phyloP scores from a whole-genome alignment of 2,888 invertebrate genomes.

The Pseudoips prasinana region DNA sequence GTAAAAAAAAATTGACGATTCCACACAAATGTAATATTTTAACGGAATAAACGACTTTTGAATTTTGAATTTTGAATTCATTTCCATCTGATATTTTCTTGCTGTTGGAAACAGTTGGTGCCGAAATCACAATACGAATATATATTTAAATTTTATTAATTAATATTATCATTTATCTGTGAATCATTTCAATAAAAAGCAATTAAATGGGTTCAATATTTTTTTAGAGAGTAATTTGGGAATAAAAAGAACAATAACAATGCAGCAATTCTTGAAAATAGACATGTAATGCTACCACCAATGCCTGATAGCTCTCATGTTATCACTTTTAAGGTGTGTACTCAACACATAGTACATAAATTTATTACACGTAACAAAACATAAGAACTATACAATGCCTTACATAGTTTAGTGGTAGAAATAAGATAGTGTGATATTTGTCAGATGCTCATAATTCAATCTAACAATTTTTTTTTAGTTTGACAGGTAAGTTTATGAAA shows the following conservation, averaged over 20 bases:
- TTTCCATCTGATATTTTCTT: conserved; percentile 88
- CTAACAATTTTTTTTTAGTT: no score
- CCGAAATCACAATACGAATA: conserved; percentile 54
- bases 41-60: no score
- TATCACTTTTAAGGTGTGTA: conserved; percentile 83
- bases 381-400: not conserved
- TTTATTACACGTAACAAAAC: not conserved
- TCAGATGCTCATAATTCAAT: no score
- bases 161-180: not conserved
- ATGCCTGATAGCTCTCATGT: conserved; percentile 69
- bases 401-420: no score
- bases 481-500: not conserved
- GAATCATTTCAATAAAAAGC: not conserved
- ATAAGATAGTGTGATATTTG: no score
- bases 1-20: no score
- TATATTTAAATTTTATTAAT: conserved; percentile 7
- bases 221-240: no score
- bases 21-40: no score
- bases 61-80: no score
- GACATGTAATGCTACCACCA: conserved; percentile 79
- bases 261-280: conserved; percentile 62
- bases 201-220: no score
- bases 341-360: not conserved
- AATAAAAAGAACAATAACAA: conserved; percentile 32
- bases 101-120: conserved; percentile 60